Percentiles rank a stretch among this genome's conserved stretches.
These are phyloP conservation scores for Melanostoma scalare DNA, from an alignment of 2,888 invertebrate species.

Conservation along the genomic window DNA sequence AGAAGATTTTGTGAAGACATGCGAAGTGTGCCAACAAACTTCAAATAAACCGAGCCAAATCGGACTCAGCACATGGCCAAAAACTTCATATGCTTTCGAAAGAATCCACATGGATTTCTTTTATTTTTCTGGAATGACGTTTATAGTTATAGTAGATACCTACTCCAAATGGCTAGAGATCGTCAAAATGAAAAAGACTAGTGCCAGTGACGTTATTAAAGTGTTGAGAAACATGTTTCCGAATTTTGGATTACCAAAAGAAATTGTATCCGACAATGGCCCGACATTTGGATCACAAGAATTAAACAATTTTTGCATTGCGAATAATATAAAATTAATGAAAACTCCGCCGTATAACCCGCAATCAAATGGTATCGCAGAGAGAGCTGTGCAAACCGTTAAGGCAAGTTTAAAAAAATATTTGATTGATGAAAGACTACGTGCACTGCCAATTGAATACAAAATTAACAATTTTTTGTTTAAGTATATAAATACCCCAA, in stretches of 20 bases:
- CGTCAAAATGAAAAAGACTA: neutral
- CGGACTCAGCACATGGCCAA: neutral
- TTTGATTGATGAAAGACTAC: conserved; percentile 7
- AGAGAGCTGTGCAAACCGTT: conserved; percentile 28
- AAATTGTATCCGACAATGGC: neutral
- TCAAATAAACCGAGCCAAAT: neutral
- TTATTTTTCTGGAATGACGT: neutral
- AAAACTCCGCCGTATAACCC: conserved; percentile 40
- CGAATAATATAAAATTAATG: neutral
- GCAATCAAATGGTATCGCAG: conserved; percentile 34
- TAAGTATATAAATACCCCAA: conserved; percentile 13
- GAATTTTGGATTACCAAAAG: conserved; percentile 2
- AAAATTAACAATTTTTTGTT: conserved; percentile 19
- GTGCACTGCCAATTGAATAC: conserved; percentile 14
- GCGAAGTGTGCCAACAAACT: neutral
- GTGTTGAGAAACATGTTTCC: neutral
- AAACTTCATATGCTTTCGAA: conserved; percentile 2
- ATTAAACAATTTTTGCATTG: conserved; percentile 6
- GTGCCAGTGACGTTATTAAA: neutral
- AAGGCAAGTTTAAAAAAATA: conserved; percentile 10
- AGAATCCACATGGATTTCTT: conserved; percentile 1
- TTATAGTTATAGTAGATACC: neutral
- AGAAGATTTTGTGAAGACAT: neutral
- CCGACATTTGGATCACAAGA: neutral
- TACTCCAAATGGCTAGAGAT: neutral